Evolutionary conservation across 1,140 invertebrate genomes (phyloP), one percentile per base, ranked within the genome.

Genomic region (Diprion similis): DNA sequence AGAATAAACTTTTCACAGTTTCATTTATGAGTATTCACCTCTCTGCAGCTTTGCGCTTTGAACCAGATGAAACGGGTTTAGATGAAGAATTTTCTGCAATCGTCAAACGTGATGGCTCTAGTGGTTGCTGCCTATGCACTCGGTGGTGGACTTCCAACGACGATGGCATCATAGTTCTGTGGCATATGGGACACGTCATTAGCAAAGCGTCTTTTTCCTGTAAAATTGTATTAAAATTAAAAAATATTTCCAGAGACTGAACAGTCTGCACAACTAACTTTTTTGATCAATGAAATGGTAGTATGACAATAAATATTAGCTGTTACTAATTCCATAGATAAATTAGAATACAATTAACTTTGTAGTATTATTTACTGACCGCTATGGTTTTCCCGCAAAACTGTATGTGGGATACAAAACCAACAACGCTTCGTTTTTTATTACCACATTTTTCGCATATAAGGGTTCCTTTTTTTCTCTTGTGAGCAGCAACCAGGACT

Each of bases 391-490:
- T 92, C 45, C 89, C 89, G 80, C 93, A 94, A 73, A 89, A 88
- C 45, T 88, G 82, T 45, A 91, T 83, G 81, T 94, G 93, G 0
- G 92, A 92, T 65, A 91, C 86, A 77, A 91, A 93, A 17, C 93
- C 93, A 9, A 87, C 70, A 0, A 85, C 87, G 48, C 92, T 93
- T 2, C 87, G 89, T 75, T 91, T 91, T 6, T 72, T 72, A 46
- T 70, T 70, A 2, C 85, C 84, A 81, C 93, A 94, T 59, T 81
- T 83, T 76, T 91, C 90, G 80, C 93, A 94, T 59, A 76, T 80
- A 8, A 92, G 80, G 64, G 81, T 84, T 65, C 88, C 87, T 72
- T 85, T 85, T 64, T 78, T 80, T 64, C 78, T 82, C 70, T 86
- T 84, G 73, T 82, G 79, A 45, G 82, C 78, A 72, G 67, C 47